Evolutionary conservation across 2,888 invertebrate genomes (phyloP), one percentile per base, ranked within the genome.

Genomic region (Sisyra nigra): DNA sequence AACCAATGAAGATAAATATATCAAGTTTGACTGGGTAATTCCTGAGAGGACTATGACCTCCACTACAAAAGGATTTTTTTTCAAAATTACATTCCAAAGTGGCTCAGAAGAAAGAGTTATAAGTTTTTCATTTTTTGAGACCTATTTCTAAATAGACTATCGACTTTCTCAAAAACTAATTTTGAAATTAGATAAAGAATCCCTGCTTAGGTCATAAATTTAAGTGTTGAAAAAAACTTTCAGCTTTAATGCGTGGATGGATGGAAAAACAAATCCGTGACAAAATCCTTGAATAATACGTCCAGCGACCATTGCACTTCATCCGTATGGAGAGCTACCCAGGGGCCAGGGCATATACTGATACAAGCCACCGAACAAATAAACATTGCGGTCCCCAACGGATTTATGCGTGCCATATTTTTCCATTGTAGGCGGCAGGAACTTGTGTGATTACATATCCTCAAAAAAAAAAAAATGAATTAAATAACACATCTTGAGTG

Each of bases 391-490:
- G 63, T 53, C 0, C 66, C 61, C 14, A 80, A 61, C 9, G 88
- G 67, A 41, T 64, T 55, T 83, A 82, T 0, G 83, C 81, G 0
- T 91, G 89, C 56, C 76, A 76, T 3, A 66, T 67, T 52, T 78
- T 76, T 0, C 83, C 81, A 40, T 91, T 57, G 48, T 78, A 68
- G 0, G 82, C 80, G 0, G 75, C 74, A 0, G 79, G 78, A 2
- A 85, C 61, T 60, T 86, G 85, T 14, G 79, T 74, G 5, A 78
- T 50, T 2, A 81, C 68, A 55, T 86, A 85, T 2, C 85, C 85
- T 80, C 81, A 80, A 59, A 84, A 83, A n/a, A n/a, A n/a, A n/a
- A n/a, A n/a, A 59, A 84, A 85, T 0, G 84, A 79, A 6, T 81
- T 81, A 7, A 82, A 61, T 31, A 84, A 68, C 44, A 75, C 53